Conservation (phyloP, 2,113 vertebrate species). For the Ondatra zibethicus region DNA sequence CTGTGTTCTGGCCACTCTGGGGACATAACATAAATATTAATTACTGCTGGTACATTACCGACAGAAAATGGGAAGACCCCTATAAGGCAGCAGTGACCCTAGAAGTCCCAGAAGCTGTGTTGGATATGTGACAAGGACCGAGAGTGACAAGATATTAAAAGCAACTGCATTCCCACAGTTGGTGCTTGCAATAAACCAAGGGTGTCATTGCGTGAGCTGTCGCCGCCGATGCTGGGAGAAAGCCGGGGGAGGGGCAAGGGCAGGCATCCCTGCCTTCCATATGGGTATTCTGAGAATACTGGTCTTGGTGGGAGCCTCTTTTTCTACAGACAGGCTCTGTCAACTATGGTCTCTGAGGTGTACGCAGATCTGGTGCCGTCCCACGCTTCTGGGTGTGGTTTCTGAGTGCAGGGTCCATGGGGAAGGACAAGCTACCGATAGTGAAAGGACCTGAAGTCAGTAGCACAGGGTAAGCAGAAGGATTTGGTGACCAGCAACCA, state of each 20-base stretch:
- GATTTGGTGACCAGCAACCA: not conserved
- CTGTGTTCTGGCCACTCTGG: not conserved
- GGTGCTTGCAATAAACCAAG: not conserved
- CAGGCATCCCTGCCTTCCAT: not conserved
- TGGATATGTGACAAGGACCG: constrained; percentile 39
- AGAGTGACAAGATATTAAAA: not conserved
- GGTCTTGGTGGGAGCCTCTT: not conserved
- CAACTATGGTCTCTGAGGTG: not conserved
- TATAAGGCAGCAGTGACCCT: not conserved
- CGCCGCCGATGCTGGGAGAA: not conserved
- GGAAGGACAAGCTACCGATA: not conserved
- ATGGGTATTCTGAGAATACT: not conserved
- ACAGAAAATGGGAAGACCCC: constrained; percentile 16
- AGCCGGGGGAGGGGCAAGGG: rapidly evolving
- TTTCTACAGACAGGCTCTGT: not conserved
- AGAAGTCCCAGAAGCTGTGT: not conserved
- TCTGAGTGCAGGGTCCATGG: not conserved
- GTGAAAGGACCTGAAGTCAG: not conserved
- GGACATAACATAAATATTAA: constrained; percentile 21
- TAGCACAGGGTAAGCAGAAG: not conserved
- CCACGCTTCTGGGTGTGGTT: not conserved
- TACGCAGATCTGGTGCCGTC: not conserved
- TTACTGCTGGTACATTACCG: not conserved
- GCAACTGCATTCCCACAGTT: not conserved
- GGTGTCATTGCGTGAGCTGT: not conserved